phyloP scores from a whole-genome alignment of 2,797 vertebrate genomes.

The Sebastes nivosus region DNA sequence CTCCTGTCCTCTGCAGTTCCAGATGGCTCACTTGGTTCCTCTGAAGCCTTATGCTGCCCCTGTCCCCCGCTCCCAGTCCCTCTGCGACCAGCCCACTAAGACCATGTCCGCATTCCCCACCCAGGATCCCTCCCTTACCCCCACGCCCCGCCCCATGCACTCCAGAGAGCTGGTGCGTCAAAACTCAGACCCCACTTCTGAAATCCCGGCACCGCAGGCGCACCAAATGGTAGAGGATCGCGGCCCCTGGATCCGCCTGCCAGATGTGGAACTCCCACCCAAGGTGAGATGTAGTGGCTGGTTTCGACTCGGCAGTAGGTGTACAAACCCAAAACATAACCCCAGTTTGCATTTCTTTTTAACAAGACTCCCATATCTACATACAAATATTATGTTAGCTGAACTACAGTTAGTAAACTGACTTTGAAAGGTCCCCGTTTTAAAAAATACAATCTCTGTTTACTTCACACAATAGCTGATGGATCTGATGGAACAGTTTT shows the following conservation, averaged over 20 bases:
- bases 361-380: neutral
- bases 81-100: constrained; percentile 93
- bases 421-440: neutral
- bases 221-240: constrained; percentile 82
- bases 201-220: constrained; percentile 84
- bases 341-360: neutral
- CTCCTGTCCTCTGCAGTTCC: constrained; percentile 82
- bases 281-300: constrained; percentile 59
- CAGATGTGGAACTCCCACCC: constrained; percentile 88
- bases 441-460: neutral
- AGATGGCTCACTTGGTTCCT: constrained; percentile 93
- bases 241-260: constrained; percentile 90
- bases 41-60: constrained; percentile 93
- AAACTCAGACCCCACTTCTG: constrained; percentile 94
- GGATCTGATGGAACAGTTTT: neutral
- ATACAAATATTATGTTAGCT: neutral
- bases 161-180: constrained; percentile 90
- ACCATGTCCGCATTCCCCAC: constrained; percentile 93
- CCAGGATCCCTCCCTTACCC: constrained; percentile 87
- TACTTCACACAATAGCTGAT: neutral
- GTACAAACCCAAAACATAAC: neutral
- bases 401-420: neutral
- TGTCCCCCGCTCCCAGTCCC: constrained; percentile 93
- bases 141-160: constrained; percentile 82
- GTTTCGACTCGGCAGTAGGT: neutral